Conservation (phyloP, 2,797 vertebrate genomes). For the Coluber constrictor region DNA sequence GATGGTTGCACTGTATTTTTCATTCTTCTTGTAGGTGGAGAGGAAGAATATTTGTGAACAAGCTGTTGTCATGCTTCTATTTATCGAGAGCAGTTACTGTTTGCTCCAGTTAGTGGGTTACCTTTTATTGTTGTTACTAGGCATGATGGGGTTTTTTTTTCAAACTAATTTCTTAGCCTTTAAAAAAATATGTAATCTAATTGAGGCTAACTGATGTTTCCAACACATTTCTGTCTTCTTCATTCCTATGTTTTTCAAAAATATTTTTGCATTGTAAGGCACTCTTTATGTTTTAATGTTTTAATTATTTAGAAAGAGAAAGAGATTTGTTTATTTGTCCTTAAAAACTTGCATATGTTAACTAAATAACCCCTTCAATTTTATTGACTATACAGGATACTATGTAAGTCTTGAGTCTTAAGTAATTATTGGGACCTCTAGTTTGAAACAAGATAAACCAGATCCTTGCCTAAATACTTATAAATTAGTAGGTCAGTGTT, state of each 20-base stretch:
- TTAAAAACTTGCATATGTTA: not conserved
- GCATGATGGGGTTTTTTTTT: not conserved
- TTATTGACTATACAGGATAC: not conserved
- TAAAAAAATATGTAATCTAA: not conserved
- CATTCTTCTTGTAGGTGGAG: not conserved
- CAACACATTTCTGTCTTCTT: constrained; percentile 9
- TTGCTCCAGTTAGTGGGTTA: not conserved
- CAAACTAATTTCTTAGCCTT: not conserved
- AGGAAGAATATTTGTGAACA: not conserved
- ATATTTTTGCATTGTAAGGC: not conserved
- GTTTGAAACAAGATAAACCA: not conserved
- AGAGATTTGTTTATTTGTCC: not conserved
- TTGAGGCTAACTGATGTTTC: not conserved
- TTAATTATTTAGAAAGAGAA: not conserved
- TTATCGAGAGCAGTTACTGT: not conserved
- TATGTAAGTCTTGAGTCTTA: not conserved
- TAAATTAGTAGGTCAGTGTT: not conserved
- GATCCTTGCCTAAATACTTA: not conserved
- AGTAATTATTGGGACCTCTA: not conserved
- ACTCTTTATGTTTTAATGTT: not conserved
- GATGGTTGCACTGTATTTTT: not conserved
- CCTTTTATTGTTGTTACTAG: not conserved
- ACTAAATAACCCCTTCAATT: not conserved
- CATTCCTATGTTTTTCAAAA: not conserved
- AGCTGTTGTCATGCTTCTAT: not conserved